Base-by-base conservation (phyloP, 30 jellyfish, hydroid and myxozoan genomes). In the Hydractinia symbiolongicarpus region DNA sequence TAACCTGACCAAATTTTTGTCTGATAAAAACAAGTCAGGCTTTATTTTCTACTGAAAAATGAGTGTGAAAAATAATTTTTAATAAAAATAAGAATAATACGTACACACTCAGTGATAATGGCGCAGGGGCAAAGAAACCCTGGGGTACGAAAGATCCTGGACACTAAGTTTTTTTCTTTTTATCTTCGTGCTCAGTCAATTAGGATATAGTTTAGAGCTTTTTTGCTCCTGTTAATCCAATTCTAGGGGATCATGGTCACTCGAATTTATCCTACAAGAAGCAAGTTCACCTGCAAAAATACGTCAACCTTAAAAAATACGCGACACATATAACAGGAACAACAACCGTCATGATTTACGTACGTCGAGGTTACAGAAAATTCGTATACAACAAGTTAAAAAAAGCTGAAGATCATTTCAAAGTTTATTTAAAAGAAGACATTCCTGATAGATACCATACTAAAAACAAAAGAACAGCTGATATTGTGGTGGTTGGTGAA, bases 161-260 rank as follows among this genome's bases (percentile, higher is more conserved):
- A 30, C 44, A 30, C 44, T 30, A 30, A 30, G 44, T 30, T 30
- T 30, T 30, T 30, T 30, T 30, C 44, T 30, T 30, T 30, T 30
- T 30, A 30, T 1, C 44, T 30, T 30, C 2, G 44, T 30, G 2
- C 44, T 30, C 44, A 30, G 44, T 30, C 44, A 30, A 2, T 30
- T 30, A 30, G 44, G 44, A 30, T 30, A 30, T 30, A 30, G 44
- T 30, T 30, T 30, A 30, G 2, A 30, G 44, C 44, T 30, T 30
- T 30, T 30, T 30, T 30, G 44, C 2, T 30, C 2, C 44, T 30
- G 44, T 30, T 30, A 30, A 0, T 30, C 2, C 44, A 30, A 30
- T 30, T 30, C 44, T 30, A 93, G 98, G 98, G 14, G 98, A 93
- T 74, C 98, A 93, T 74, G 98, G 98, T 54, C 50, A 82, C n/a